Conservation (phyloP, 2,888 invertebrate species). For the Hetaerina titia region DNA sequence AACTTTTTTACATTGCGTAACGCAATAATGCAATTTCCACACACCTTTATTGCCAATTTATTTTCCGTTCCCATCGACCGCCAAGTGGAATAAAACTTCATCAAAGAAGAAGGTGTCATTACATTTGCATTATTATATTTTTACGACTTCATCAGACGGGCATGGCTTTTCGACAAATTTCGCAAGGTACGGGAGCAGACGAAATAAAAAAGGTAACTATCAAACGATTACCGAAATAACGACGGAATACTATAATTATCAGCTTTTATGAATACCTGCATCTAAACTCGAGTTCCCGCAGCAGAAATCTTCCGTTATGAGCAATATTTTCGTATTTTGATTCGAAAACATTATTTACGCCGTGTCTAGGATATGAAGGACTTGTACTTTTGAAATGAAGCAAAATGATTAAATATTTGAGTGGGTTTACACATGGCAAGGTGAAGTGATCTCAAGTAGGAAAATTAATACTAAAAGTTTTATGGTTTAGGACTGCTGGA, state of each 20-base stretch:
- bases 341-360: no score
- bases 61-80: neutral
- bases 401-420: no score
- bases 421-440: no score
- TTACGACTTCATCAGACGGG: neutral
- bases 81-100: neutral
- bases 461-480: no score
- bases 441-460: no score
- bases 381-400: no score
- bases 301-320: no score
- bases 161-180: neutral
- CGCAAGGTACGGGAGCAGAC: neutral
- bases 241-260: neutral
- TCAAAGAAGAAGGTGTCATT: neutral
- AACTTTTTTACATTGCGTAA: neutral
- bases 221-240: neutral
- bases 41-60: neutral
- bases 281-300: neutral
- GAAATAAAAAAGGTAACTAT: neutral
- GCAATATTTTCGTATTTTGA: no score
- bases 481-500: no score
- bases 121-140: neutral
- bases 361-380: no score
- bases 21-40: neutral
- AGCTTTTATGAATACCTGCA: neutral